Conservation (phyloP, 2,113 vertebrate genomes). For the Tragelaphus buxtoni region DNA sequence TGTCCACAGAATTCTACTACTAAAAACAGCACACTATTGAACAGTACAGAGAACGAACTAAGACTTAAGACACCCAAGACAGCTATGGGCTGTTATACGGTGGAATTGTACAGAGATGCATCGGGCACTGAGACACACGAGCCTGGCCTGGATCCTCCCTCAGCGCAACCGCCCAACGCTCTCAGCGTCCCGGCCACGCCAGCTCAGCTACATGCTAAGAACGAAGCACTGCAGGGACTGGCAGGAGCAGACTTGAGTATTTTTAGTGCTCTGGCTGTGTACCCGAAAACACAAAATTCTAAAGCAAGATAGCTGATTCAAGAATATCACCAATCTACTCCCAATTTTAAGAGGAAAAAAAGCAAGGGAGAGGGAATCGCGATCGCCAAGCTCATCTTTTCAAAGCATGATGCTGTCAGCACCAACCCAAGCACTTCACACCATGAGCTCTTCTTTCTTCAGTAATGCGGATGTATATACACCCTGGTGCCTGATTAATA, state of each 20-base stretch:
- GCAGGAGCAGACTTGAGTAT: background rate
- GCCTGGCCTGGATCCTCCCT: conserved; percentile 72
- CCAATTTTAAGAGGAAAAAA: conserved; percentile 18
- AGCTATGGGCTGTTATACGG: conserved; percentile 80
- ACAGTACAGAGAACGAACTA: conserved; percentile 81
- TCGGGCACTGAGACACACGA: conserved; percentile 75
- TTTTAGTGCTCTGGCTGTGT: conserved; percentile 14
- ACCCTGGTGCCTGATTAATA: background rate
- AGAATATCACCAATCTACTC: conserved; percentile 13
- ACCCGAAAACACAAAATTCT: conserved; percentile 4
- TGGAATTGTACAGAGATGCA: conserved; percentile 79
- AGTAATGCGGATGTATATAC: background rate
- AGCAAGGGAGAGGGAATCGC: background rate
- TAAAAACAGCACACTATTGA: conserved; percentile 76
- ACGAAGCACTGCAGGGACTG: conserved; percentile 27
- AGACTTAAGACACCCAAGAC: conserved; percentile 80
- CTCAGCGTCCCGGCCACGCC: conserved; percentile 38
- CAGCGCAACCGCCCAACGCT: conserved; percentile 6
- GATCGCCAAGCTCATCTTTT: conserved; percentile 10
- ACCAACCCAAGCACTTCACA: background rate
- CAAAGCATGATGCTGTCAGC: background rate
- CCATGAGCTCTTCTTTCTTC: background rate
- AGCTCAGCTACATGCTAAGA: conserved; percentile 32
- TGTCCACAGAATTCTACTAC: conserved; percentile 81
- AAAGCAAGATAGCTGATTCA: background rate